A percentile compares a stretch with the other conserved stretches of the same genome.
Conservation (phyloP, 2,888 invertebrate species). For the Phlogophora meticulosa region DNA sequence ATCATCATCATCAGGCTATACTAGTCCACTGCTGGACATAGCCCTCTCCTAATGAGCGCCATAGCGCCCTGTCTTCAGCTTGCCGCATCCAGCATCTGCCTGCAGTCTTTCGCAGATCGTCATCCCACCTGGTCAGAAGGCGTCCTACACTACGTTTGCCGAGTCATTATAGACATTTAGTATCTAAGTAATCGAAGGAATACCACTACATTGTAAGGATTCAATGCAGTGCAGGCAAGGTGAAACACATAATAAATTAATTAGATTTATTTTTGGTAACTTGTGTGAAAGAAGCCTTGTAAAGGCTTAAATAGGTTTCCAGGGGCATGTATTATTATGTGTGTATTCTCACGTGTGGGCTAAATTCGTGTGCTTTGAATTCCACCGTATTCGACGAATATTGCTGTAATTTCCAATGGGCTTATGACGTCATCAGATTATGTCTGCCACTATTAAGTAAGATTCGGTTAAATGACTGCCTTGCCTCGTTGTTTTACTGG, state of each 20-base stretch:
- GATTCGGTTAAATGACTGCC: no score
- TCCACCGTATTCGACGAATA: conserved; percentile 20
- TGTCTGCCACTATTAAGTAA: background rate
- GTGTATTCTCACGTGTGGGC: conserved; percentile 19
- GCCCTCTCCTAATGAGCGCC: no score
- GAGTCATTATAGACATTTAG: no score
- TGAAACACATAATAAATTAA: conserved; percentile 29
- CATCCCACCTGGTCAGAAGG: no score
- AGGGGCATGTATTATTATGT: conserved; percentile 27
- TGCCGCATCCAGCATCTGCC: no score
- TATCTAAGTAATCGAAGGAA: background rate
- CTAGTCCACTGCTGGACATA: no score
- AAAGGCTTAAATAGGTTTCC: conserved; percentile 36
- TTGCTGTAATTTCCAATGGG: conserved; percentile 5
- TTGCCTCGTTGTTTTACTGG: no score
- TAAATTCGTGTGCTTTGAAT: conserved; percentile 4
- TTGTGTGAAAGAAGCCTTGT: conserved; percentile 58
- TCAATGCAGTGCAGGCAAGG: conserved; percentile 11
- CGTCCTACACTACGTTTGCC: no score
- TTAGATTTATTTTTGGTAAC: conserved; percentile 58
- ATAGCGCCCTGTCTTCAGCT: no score
- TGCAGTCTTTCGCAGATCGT: no score
- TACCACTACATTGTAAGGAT: conserved; percentile 15
- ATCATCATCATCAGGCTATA: no score
- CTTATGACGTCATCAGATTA: conserved; percentile 4